Evolutionary conservation across 1,140 invertebrate genomes (phyloP).

Genomic region (Apis dorsata): DNA sequence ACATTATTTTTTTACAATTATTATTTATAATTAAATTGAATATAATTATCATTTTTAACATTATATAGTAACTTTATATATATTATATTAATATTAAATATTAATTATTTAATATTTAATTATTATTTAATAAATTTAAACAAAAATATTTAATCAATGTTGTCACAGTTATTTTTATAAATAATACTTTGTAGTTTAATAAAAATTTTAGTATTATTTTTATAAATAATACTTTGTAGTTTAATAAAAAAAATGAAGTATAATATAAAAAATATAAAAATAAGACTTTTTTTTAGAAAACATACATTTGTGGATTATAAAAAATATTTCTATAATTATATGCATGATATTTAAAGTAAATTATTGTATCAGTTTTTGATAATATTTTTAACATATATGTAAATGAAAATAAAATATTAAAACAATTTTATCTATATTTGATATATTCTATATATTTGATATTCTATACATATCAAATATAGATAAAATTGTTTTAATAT

Average conservation of each 20-base stretch:
- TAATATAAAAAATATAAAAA: slow-evolving; percentile 11
- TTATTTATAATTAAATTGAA: not conserved
- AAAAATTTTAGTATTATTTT: not conserved
- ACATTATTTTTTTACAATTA: not conserved
- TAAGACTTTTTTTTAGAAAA: not conserved
- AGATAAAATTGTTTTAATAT: not conserved
- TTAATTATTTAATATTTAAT: not conserved
- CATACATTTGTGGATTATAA: slow-evolving; percentile 19
- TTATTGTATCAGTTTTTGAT: not conserved
- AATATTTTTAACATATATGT: slow-evolving; percentile 9
- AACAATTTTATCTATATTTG: too few species aligned
- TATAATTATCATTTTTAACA: not conserved
- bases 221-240: not conserved
- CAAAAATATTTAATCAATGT: not conserved
- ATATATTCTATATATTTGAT: too few species aligned
- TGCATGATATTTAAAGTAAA: not conserved
- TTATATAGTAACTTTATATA: too few species aligned
- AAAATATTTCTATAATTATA: not conserved
- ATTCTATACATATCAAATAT: not conserved
- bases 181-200: not conserved
- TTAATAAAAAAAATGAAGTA: not conserved
- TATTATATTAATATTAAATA: too few species aligned
- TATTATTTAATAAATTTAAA: not conserved
- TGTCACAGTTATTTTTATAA: not conserved
- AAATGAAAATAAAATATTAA: not conserved